A percentile compares a stretch with the other conserved stretches of the same genome.
These are phyloP conservation scores for Teleogryllus oceanicus DNA, from an alignment of 2,888 invertebrate genomes.

Conservation along the genomic window DNA sequence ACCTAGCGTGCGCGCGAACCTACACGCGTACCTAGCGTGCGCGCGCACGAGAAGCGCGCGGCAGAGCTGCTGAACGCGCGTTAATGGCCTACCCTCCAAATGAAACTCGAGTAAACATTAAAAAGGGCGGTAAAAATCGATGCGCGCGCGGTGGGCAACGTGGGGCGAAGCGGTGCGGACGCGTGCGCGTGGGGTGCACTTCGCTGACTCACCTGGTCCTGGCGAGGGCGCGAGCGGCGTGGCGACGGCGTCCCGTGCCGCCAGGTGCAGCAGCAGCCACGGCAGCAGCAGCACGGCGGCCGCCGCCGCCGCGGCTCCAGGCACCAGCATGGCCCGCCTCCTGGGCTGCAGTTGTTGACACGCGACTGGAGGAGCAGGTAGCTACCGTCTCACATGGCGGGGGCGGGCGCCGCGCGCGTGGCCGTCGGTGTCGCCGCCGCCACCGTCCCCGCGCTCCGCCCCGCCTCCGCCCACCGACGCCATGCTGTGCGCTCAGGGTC, in stretches of 20 bases:
- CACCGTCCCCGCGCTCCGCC: neutral
- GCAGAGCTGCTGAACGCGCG: neutral
- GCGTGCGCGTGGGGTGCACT: neutral
- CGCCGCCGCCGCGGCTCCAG: neutral
- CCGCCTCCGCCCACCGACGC: too few species aligned
- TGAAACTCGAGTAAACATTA: constrained; percentile 4
- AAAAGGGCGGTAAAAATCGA: neutral
- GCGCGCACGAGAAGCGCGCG: neutral
- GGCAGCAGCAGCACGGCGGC: neutral
- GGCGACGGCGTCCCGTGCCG: neutral
- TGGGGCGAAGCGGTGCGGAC: neutral
- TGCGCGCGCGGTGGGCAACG: neutral
- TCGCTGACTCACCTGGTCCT: neutral
- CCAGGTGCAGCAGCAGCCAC: neutral
- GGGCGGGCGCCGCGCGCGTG: neutral
- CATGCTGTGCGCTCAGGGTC: too few species aligned
- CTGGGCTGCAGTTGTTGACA: neutral
- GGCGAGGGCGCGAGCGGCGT: neutral
- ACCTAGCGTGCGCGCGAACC: neutral
- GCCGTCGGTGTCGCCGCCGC: neutral
- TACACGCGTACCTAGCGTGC: neutral
- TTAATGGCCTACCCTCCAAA: constrained; percentile 4
- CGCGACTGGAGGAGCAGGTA: neutral
- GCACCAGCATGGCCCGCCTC: constrained; percentile 1
- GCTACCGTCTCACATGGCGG: neutral